Percentiles rank a stretch among this genome's conserved stretches.
Conservation (phyloP, 2,797 vertebrate genomes). For the Luscinia megarhynchos region DNA sequence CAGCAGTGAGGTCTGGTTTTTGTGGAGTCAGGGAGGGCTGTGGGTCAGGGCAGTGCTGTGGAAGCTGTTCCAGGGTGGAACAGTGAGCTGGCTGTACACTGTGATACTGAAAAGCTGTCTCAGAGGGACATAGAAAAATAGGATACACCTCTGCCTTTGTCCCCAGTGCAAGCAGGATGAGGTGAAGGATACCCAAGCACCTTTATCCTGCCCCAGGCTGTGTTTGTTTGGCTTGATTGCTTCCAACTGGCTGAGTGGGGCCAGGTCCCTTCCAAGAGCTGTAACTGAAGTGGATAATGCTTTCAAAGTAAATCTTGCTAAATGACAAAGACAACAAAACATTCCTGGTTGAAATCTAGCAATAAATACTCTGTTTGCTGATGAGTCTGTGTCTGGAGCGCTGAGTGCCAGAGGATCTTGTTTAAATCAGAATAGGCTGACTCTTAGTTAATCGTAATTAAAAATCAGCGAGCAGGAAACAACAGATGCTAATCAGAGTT, state of each 20-base stretch:
- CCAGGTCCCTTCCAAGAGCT: slow-evolving; percentile 20
- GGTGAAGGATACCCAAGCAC: not conserved
- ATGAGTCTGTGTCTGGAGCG: not conserved
- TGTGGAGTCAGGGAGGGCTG: not conserved
- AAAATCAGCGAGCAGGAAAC: slow-evolving; percentile 27
- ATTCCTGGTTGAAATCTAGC: not conserved
- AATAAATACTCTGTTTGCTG: not conserved
- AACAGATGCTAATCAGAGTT: slow-evolving; percentile 26
- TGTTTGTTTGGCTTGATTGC: not conserved
- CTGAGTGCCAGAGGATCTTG: not conserved
- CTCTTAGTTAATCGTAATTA: not conserved
- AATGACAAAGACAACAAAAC: slow-evolving; percentile 23
- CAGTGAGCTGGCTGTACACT: not conserved
- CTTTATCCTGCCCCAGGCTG: not conserved
- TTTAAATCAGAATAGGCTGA: not conserved
- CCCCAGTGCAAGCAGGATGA: not conserved
- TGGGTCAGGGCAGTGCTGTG: not conserved
- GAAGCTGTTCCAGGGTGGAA: not conserved
- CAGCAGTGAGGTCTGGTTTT: not conserved
- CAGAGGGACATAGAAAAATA: not conserved
- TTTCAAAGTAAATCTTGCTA: slow-evolving; percentile 35
- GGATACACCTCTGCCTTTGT: not conserved
- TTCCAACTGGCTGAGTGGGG: not conserved
- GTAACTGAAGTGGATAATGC: not conserved
- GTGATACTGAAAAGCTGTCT: not conserved